Evolutionary conservation across 1,140 invertebrate genomes (phyloP).

Genomic region (Aricia agestis): DNA sequence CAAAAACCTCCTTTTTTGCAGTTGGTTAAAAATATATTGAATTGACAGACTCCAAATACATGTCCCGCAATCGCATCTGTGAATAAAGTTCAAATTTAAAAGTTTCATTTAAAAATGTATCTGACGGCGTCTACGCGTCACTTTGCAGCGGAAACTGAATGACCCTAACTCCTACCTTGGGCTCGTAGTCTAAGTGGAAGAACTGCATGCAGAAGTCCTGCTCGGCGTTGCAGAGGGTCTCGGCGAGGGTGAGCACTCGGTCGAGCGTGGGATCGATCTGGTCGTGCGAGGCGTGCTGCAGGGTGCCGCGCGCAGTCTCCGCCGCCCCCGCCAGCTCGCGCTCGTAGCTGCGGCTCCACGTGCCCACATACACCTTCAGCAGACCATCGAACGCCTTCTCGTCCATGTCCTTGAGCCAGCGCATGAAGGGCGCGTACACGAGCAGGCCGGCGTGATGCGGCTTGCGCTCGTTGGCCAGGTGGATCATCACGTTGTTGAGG

Average conservation of each 20-base stretch:
- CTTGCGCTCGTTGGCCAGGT: conserved; percentile 80
- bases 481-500: conserved; percentile 95
- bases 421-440: conserved; percentile 92
- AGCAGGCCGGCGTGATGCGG: conserved; percentile 89
- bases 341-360: conserved; percentile 56
- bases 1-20: no score
- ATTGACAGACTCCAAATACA: no score
- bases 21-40: no score
- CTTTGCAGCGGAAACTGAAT: no score
- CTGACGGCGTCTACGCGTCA: no score
- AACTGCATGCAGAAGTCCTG: conserved; percentile 97
- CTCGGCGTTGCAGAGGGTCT: conserved; percentile 94
- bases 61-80: no score
- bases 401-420: conserved; percentile 92
- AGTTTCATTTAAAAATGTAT: no score
- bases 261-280: conserved; percentile 40
- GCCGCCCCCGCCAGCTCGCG: conserved; percentile 46
- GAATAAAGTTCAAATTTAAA: no score
- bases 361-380: conserved; percentile 56
- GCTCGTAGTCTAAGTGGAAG: conserved; percentile 87
- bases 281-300: conserved; percentile 33
- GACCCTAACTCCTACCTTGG: conserved; percentile 22
- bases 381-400: conserved; percentile 84
- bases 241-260: conserved; percentile 87
- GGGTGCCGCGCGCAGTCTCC: conserved; percentile 38